phyloP scores from a whole-genome alignment of 2,797 vertebrate species.

The Eutrigla gurnardus region DNA sequence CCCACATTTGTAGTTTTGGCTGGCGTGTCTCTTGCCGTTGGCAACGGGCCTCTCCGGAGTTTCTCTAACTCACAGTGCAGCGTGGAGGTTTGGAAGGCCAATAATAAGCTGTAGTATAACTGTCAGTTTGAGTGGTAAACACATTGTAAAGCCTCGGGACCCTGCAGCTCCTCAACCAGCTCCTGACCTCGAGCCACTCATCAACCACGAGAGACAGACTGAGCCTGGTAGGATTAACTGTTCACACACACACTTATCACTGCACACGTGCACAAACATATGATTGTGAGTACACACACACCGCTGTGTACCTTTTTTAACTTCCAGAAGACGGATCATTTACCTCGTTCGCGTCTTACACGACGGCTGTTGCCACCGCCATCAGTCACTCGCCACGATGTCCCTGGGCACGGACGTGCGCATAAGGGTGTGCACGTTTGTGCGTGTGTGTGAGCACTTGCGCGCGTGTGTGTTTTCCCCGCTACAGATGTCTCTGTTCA shows the following conservation, averaged over 20 bases:
- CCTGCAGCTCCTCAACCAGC: slow-evolving; percentile 64
- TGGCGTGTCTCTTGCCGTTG: slow-evolving; percentile 52
- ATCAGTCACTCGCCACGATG: slow-evolving; percentile 66
- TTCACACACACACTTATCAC: not conserved
- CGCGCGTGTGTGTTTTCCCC: slow-evolving; percentile 54
- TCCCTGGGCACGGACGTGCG: slow-evolving; percentile 56
- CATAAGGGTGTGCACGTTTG: slow-evolving; percentile 34
- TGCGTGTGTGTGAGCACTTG: slow-evolving; percentile 13
- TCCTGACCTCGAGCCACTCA: slow-evolving; percentile 74
- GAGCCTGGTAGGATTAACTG: slow-evolving; percentile 65
- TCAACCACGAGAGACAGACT: slow-evolving; percentile 73
- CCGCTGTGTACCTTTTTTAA: slow-evolving; percentile 32
- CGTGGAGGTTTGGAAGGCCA: slow-evolving; percentile 74
- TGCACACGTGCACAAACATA: not conserved
- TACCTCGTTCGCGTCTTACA: slow-evolving; percentile 40
- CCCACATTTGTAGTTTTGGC: slow-evolving; percentile 50
- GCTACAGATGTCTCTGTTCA: slow-evolving; percentile 79
- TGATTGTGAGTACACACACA: not conserved
- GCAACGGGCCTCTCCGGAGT: slow-evolving; percentile 69
- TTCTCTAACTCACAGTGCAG: slow-evolving; percentile 65
- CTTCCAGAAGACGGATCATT: slow-evolving; percentile 51
- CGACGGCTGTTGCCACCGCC: slow-evolving; percentile 45
- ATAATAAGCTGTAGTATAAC: slow-evolving; percentile 76
- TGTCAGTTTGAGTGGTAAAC: slow-evolving; percentile 81
- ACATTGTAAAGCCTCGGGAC: slow-evolving; percentile 78